Evolutionary conservation across 2,888 invertebrate genomes (phyloP).

Genomic region (Rhagophthalmus giganteus): DNA sequence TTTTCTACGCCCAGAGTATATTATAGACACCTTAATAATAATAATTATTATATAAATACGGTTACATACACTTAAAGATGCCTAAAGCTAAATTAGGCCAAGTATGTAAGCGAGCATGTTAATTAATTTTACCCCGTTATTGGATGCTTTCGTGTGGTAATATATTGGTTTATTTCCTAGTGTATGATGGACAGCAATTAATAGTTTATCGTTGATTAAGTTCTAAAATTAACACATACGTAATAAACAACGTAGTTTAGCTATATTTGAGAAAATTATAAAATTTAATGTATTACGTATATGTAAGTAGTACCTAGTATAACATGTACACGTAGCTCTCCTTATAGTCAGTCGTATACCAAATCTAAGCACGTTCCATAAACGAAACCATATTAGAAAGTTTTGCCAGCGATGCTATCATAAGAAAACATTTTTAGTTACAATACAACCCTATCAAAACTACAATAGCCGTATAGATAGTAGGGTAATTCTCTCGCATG

Average conservation of each 20-base stretch:
- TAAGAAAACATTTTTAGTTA: conserved; percentile 28
- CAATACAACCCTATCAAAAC: conserved; percentile 26
- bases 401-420: conserved; percentile 12
- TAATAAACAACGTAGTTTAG: too few relatives aligned
- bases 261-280: too few relatives aligned
- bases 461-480: conserved; percentile 29
- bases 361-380: not conserved
- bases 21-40: too few relatives aligned
- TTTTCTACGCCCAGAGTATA: too few relatives aligned
- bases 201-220: not conserved
- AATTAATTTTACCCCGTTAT: conserved; percentile 20
- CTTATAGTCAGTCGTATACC: not conserved
- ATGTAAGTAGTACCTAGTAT: too few relatives aligned
- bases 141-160: conserved; percentile 11
- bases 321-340: too few relatives aligned
- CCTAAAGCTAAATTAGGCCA: conserved; percentile 15
- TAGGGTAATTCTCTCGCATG: conserved; percentile 49
- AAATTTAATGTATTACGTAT: too few relatives aligned
- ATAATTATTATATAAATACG: too few relatives aligned
- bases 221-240: too few relatives aligned
- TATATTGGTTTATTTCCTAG: conserved; percentile 9
- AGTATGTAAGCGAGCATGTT: conserved; percentile 13
- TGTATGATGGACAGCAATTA: conserved; percentile 6
- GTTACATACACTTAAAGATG: conserved; percentile 8
- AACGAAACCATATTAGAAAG: conserved; percentile 1